phyloP scores from a whole-genome alignment of 2,888 invertebrate genomes.

The Opisthograptis luteolata region DNA sequence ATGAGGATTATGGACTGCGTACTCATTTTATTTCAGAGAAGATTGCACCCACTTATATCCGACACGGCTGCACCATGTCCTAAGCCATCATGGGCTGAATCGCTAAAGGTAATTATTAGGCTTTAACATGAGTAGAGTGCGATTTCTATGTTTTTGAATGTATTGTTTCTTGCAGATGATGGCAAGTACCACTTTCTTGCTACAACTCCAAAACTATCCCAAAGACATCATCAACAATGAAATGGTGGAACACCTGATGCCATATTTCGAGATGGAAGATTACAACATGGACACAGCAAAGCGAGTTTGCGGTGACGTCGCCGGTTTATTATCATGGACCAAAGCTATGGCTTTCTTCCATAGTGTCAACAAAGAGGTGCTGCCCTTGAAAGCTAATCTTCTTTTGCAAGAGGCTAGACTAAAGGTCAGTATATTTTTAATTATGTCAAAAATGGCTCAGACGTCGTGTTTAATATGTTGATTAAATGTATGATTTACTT shows the following conservation, averaged over 20 bases:
- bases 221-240: conserved; percentile 98
- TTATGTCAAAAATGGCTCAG: too few species aligned
- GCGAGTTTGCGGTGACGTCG: conserved; percentile 98
- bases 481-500: too few species aligned
- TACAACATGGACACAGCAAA: conserved; percentile 98
- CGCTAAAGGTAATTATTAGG: conserved; percentile 88
- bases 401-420: conserved; percentile 95
- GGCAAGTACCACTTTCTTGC: conserved; percentile 96
- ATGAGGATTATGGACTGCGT: conserved; percentile 99
- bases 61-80: conserved; percentile 93
- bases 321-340: conserved; percentile 97
- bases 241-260: conserved; percentile 96
- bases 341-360: conserved; percentile 98
- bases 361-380: conserved; percentile 97
- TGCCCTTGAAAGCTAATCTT: conserved; percentile 96
- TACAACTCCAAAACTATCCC: conserved; percentile 96
- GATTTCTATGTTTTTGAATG: background rate
- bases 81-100: conserved; percentile 98
- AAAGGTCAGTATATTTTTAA: conserved; percentile 75
- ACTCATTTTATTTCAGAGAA: conserved; percentile 95
- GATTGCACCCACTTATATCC: conserved; percentile 91
- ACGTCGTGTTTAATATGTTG: too few species aligned
- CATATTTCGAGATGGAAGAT: conserved; percentile 98
- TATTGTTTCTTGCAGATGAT: conserved; percentile 88
- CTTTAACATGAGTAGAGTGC: background rate